Base-by-base conservation (phyloP, 2,888 invertebrate genomes). In the Parascotia fuliginaria region DNA sequence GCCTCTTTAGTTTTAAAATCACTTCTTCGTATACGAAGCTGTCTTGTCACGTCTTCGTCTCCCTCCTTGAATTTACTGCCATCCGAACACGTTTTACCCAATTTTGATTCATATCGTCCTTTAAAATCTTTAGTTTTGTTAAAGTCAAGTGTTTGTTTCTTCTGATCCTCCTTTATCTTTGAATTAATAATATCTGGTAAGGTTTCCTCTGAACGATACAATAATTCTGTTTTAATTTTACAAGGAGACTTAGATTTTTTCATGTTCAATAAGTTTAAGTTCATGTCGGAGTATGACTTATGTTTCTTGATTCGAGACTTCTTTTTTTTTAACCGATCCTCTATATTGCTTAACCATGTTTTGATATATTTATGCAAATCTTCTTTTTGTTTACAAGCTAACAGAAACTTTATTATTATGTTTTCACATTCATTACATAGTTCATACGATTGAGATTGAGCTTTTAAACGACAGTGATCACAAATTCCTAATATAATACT, bases 361-460 rank as follows among this genome's bases (percentile, higher is more conserved):
- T 62, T 76, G 14, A 72, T 37, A 24, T 57, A 50, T 36, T 68
- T 41, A 55, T 62, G 68, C 1, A 48, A 49, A 57, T 45, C 64
- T 70, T 75, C 56, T 62, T 58, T 58, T 70, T 51, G 38, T 75
- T 68, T 55, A 73, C 37, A 19, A 19, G 19, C 19, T 19, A 19
- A 19, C 19, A 19, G 5, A 19, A 19, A 78, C 65, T 77, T 63
- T 61, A 79, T 65, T 9, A 77, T 58, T 48, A 76, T 63, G 68
- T 82, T 55, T 61, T 81, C 40, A 66, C 86, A 78, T 73, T 77
- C 15, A 67, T 67, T 39, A 75, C 87, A 74, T 69, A 79, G 52
- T 63, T 73, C 64, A 12, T 12, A 11, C 11, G n/a, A 29, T 33
- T 38, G 44, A 24, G 46, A 37, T 43, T 43, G 38, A 16, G 47